Conservation (phyloP, 2,888 invertebrate genomes). For the Luffia ferchaultella region DNA sequence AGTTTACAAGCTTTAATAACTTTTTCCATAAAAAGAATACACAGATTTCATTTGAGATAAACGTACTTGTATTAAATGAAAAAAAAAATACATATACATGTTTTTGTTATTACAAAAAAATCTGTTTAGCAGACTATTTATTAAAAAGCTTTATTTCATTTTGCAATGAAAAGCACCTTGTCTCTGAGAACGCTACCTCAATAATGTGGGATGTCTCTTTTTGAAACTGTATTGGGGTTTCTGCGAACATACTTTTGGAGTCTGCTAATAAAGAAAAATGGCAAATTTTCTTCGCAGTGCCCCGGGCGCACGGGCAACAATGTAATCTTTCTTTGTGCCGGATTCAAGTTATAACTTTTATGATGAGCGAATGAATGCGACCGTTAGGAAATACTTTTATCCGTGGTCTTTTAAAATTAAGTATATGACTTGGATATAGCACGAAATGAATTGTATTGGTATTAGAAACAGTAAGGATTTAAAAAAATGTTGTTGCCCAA, state of each 20-base stretch:
- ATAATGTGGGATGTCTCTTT: too few species aligned
- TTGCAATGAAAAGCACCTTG: background rate
- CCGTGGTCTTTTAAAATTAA: background rate
- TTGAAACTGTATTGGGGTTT: background rate
- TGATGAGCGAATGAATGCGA: background rate
- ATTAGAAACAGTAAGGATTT: too few species aligned
- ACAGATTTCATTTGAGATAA: background rate
- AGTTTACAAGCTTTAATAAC: too few species aligned
- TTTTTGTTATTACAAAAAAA: background rate
- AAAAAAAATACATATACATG: background rate
- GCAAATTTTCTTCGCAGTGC: background rate
- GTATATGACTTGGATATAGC: too few species aligned
- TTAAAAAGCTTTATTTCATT: background rate
- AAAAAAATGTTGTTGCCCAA: too few species aligned
- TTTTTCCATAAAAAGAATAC: too few species aligned
- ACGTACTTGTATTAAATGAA: background rate
- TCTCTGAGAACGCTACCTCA: background rate
- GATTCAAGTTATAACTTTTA: background rate
- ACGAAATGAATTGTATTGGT: too few species aligned
- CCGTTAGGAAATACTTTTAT: background rate
- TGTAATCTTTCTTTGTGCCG: background rate
- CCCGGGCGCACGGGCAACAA: background rate
- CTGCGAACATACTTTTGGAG: background rate
- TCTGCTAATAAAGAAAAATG: background rate
- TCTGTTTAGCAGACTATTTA: background rate